Conservation (phyloP, 2,888 invertebrate species). For the Nephrotoma flavescens region DNA sequence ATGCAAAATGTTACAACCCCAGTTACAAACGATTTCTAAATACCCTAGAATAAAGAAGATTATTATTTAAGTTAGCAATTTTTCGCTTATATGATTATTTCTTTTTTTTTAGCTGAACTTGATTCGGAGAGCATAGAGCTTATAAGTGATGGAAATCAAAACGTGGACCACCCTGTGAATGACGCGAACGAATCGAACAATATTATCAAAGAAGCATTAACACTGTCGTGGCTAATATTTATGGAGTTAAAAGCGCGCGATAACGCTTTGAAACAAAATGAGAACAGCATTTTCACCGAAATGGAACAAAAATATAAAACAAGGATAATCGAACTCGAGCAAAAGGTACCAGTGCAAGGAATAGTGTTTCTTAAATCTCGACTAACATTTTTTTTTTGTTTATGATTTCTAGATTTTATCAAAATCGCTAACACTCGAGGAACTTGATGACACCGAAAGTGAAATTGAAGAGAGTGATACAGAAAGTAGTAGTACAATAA, state of each 20-base stretch:
- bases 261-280: background rate
- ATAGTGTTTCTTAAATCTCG: background rate
- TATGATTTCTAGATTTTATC: background rate
- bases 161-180: constrained; percentile 3
- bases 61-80: too few species aligned
- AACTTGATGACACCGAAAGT: background rate
- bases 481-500: background rate
- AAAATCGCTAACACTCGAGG: background rate
- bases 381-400: background rate
- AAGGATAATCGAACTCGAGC: background rate
- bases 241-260: background rate
- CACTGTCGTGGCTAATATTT: background rate
- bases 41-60: too few species aligned
- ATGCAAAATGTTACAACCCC: too few species aligned
- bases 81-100: background rate
- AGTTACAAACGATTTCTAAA: too few species aligned
- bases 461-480: background rate
- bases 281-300: background rate
- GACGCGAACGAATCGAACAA: constrained; percentile 4
- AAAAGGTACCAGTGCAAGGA: background rate
- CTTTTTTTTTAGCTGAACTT: background rate
- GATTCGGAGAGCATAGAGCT: background rate
- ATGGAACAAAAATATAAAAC: background rate
- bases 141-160: constrained; percentile 15
- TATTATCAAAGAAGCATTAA: background rate